Evolutionary conservation across 2,113 vertebrate genomes (phyloP), one percentile per base, ranked within the genome.

Genomic region (Daboia siamensis): DNA sequence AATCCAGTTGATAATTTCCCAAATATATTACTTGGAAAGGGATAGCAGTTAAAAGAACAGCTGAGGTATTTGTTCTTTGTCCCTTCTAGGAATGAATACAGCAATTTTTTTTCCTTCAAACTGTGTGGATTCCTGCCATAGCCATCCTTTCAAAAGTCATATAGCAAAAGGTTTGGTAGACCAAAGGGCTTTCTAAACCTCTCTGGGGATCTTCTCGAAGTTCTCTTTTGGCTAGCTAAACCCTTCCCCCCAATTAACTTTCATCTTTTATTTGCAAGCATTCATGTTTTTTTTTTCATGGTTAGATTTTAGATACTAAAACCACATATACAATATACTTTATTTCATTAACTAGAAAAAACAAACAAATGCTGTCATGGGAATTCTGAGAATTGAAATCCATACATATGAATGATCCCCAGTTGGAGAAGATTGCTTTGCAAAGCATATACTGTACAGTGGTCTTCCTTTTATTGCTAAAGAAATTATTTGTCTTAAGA

Each of bases 51-150:
- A 39, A 84, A 56, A 91, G 21, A 91, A 57, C 39, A n/a, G 1
- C 52, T 85, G 15, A 39, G 39, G 33, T 61, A 51, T 51, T 48
- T 87, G 84, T 23, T 92, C n/a, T 39, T 90, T 94, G 84, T 2
- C 52, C 93, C 24, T 93, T 84, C 84, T 69, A 39, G 54, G 95
- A 94, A 92, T n/a, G 56, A 86, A 13, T 64, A 15, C 74, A 94
- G 90, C 39, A 90, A 9, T 48, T 7, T 9, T 15, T 80, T 80
- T 39, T 74, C 39, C 44, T 69, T n/a, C n/a, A 23, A 44, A 21
- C 33, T 80, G 33, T 44, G 33, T 80, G 74, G 74, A 80, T 80
- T 80, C 74, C 33, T 80, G 74, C 15, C 74, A 21, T 44, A 44
- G 2, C 33, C 6, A 26, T 92, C 51, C 26, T 93, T 92, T 86